Base-by-base conservation (phyloP, 2,888 invertebrate genomes). In the Tenthredo amoena region DNA sequence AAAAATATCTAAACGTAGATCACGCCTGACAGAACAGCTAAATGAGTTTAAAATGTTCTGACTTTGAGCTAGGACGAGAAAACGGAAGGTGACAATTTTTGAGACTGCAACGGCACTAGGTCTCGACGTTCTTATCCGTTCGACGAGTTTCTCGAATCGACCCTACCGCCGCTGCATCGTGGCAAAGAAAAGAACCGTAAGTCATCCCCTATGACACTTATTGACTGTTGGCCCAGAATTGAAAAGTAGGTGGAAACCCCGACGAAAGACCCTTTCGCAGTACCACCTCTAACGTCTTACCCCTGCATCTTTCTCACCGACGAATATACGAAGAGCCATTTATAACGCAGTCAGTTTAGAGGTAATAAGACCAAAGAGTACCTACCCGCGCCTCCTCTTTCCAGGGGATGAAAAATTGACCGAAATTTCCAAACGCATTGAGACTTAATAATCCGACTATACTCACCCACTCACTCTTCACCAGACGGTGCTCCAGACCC, bases 1-100 rank as follows among this genome's bases (percentile, higher is more conserved):
- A 92, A 92, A 93, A 93, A 93, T 92, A 92, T 93, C 92, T 92
- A 89, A 91, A 91, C 91, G 91, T 90, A 90, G 92, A 93, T 93
- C 92, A 92, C 90, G 88, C 88, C 89, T 89, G 90, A 91, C 89
- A 89, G 88, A 86, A 89, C 83, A 55, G 83, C 55, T 76, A 82
- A 79, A 68, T 58, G 77, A 85, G 34, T 92, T 88, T 79, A 89
- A 91, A 85, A 92, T 89, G 87, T 93, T 93, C 88, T 94, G 88
- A 89, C 94, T 94, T 90, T 94, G 94, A 84, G 71, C 84, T 84
- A 68, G 79, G 68, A 84, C 65, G 83, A 76, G 81, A 74, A 40
- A 6, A 15, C 55, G 47, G 12, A 6, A 55, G 47, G 26, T 9
- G 21, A 7, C 31, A 31, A 77, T 31, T 55, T 77, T 31, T 77